A percentile compares a stretch with the other conserved stretches of the same genome.
Evolutionary conservation across 2,113 vertebrate species (phyloP).

Genomic region (Lepus americanus): DNA sequence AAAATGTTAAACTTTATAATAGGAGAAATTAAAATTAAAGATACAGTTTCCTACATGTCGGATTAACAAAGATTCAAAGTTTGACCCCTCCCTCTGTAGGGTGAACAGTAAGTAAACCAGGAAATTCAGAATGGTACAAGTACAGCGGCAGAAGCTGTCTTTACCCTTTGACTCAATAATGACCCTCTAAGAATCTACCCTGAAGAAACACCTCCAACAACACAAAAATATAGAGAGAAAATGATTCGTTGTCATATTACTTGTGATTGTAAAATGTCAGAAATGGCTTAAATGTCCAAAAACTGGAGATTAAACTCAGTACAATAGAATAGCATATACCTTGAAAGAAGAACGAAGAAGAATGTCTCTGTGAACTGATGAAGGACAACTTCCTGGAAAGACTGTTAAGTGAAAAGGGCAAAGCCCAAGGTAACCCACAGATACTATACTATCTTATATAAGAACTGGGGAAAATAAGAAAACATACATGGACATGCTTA

Average conservation of each 20-base stretch:
- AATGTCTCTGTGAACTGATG: background rate
- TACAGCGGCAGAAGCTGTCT: background rate
- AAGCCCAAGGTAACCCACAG: background rate
- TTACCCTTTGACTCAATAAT: background rate
- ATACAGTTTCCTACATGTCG: background rate
- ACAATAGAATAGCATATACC: background rate
- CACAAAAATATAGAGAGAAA: background rate
- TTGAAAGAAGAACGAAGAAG: background rate
- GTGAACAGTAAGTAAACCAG: background rate
- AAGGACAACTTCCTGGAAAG: background rate
- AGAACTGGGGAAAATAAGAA: conserved; percentile 12
- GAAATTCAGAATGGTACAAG: background rate
- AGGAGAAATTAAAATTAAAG: background rate
- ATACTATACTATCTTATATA: background rate
- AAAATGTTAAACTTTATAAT: conserved; percentile 15
- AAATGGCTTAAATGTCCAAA: background rate
- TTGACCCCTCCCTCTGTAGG: background rate
- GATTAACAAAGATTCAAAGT: conserved; percentile 35
- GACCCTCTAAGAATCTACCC: background rate
- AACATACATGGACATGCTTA: background rate
- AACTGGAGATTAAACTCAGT: background rate
- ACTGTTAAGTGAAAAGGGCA: background rate
- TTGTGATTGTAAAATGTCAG: background rate
- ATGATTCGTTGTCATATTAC: conserved; percentile 1
- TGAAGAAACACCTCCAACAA: background rate